These are phyloP conservation scores for Ypsolopha sequella DNA, from an alignment of 2,888 invertebrate genomes.

Conservation along the genomic window DNA sequence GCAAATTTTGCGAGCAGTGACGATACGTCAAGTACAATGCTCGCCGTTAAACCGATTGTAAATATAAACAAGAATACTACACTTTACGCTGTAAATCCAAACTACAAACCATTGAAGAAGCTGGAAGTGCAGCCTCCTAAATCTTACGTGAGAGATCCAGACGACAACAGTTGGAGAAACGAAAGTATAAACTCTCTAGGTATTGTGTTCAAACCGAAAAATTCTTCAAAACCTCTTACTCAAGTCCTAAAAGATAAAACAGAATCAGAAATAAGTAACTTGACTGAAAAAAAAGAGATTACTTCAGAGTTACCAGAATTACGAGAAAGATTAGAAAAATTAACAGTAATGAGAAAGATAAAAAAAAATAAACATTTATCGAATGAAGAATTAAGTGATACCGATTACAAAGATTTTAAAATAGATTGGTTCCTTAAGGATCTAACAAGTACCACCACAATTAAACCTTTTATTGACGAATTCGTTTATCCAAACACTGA, in stretches of 20 bases:
- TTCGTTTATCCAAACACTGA: no score
- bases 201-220: slow-evolving; percentile 60
- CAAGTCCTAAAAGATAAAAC: slow-evolving; percentile 58
- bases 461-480: no score
- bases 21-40: slow-evolving; percentile 4
- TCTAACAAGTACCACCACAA: no score
- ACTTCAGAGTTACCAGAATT: slow-evolving; percentile 42
- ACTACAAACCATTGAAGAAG: slow-evolving; percentile 55
- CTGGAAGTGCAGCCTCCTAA: slow-evolving; percentile 48
- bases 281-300: slow-evolving; percentile 27
- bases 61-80: slow-evolving; percentile 18
- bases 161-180: slow-evolving; percentile 63
- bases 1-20: background rate
- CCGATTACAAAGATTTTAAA: slow-evolving; percentile 11
- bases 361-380: slow-evolving; percentile 34
- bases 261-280: slow-evolving; percentile 39
- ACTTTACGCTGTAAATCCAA: slow-evolving; percentile 41
- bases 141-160: slow-evolving; percentile 45
- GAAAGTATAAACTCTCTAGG: slow-evolving; percentile 58
- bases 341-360: slow-evolving; percentile 48
- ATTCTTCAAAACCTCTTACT: slow-evolving; percentile 54
- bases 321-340: slow-evolving; percentile 49
- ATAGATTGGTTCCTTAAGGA: no score
- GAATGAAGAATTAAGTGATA: background rate
- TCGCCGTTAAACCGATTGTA: slow-evolving; percentile 40